Conservation (phyloP, 2,797 vertebrate genomes). For the Cephalopachus bancanus region DNA sequence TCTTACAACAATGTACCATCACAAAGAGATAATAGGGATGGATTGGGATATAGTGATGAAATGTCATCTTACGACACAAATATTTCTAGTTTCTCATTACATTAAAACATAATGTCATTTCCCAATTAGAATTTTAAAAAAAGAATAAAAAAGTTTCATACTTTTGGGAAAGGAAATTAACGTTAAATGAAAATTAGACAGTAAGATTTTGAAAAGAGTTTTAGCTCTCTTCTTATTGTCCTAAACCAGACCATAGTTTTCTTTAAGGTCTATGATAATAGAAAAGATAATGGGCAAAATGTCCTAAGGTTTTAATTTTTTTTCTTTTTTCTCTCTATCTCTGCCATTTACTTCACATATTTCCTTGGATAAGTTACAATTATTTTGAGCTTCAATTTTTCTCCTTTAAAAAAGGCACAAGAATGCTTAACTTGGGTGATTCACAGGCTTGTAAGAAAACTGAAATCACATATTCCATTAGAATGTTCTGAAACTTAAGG, state of each 20-base stretch:
- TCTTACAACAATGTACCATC: too few relatives aligned
- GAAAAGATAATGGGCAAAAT: not conserved
- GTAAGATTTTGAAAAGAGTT: not conserved
- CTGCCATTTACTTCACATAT: not conserved
- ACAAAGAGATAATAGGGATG: not conserved
- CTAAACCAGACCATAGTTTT: not conserved
- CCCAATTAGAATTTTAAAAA: not conserved
- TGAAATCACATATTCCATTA: not conserved
- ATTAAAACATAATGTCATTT: conserved; percentile 3
- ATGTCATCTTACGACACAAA: not conserved
- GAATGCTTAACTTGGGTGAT: not conserved
- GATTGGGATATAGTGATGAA: not conserved
- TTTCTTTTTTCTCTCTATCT: not conserved
- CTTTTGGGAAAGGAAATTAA: not conserved
- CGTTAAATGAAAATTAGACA: not conserved
- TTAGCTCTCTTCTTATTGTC: not conserved
- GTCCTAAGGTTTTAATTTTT: not conserved
- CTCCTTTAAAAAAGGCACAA: not conserved
- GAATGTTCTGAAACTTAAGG: conserved; percentile 14
- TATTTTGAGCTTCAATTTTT: not conserved
- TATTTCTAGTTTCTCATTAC: not conserved
- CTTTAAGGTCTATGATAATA: not conserved
- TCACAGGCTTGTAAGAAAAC: not conserved
- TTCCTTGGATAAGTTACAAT: not conserved
- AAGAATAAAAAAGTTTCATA: not conserved